phyloP scores from a whole-genome alignment of 2,888 invertebrate genomes.

The Caenorhabditis sp. region DNA sequence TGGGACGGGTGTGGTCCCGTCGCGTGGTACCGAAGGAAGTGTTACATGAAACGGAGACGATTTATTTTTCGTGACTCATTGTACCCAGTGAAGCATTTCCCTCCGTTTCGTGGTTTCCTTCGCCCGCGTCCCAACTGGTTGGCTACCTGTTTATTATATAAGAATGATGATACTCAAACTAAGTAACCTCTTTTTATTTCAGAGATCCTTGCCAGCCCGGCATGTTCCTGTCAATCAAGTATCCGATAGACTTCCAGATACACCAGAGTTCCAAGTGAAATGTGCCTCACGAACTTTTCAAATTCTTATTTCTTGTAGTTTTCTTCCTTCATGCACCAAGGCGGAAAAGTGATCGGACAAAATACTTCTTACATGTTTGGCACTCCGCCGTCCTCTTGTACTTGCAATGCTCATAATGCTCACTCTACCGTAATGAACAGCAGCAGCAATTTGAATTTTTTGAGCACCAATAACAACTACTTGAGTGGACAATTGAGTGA shows the following conservation, averaged over 20 bases:
- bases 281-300: background rate
- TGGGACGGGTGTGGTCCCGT: no score
- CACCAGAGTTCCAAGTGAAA: constrained; percentile 42
- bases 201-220: constrained; percentile 16
- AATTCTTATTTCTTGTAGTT: constrained; percentile 9
- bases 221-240: constrained; percentile 5
- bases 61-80: no score
- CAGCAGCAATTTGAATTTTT: no score
- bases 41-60: no score
- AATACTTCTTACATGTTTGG: constrained; percentile 40
- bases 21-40: no score
- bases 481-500: no score
- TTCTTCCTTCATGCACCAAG: constrained; percentile 52
- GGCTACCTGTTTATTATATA: no score
- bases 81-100: no score
- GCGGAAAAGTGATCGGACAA: constrained; percentile 73
- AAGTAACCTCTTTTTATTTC: background rate
- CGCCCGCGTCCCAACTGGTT: no score
- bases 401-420: constrained; percentile 19
- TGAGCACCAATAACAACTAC: constrained; percentile 18
- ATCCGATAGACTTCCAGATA: constrained; percentile 19
- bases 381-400: constrained; percentile 32
- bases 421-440: background rate
- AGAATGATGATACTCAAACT: no score
- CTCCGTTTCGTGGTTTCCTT: no score